Evolutionary conservation across 1,140 invertebrate genomes (phyloP), one percentile per base, ranked within the genome.

Genomic region (Drosophila trapezifrons): DNA sequence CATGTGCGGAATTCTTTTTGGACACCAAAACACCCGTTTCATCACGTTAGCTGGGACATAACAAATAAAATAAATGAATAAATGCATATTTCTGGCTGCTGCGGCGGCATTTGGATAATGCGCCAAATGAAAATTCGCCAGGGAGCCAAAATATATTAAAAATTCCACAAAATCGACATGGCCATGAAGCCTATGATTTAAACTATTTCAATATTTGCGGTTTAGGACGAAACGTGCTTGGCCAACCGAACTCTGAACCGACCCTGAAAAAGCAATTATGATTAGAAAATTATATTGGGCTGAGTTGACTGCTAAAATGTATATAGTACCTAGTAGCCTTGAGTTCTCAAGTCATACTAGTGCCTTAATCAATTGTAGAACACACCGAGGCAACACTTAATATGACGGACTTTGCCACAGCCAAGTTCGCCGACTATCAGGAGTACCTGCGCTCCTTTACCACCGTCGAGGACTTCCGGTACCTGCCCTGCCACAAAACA

Each of bases 381-480:
- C 15, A 12, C 49, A 27, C 32, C 2, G 12, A 37, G 9, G 3
- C 7, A 40, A 6, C 13, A 27, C 13, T 13, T 22, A 4, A 43
- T 8, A 22, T 51, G 22, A 55, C 49, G 9, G 77, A 85, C 46
- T 85, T 58, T 17, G 77, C 29, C 27, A 35, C 85, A 25, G 27
- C 77, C 3, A 80, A 85, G 35, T 85, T 67, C 13, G 12, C 22
- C 2, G 60, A 43, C 12, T 86, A 86, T 25, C 47, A 37, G n/a
- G 65, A 85, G 3, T 85, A 85, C 25, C 15, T 85, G 4, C 12
- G 32, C 2, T 80, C 82, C 1, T 85, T 78, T 13, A 65, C 57
- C 6, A 63, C 22, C 4, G 17, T 52, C n/a, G 60, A 84, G 9
- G 80, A 85, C 22, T 73, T 49, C 27, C 73, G 69, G 0, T 85